Conservation (phyloP, 2,113 vertebrate species). For the Bothrops jararaca region DNA sequence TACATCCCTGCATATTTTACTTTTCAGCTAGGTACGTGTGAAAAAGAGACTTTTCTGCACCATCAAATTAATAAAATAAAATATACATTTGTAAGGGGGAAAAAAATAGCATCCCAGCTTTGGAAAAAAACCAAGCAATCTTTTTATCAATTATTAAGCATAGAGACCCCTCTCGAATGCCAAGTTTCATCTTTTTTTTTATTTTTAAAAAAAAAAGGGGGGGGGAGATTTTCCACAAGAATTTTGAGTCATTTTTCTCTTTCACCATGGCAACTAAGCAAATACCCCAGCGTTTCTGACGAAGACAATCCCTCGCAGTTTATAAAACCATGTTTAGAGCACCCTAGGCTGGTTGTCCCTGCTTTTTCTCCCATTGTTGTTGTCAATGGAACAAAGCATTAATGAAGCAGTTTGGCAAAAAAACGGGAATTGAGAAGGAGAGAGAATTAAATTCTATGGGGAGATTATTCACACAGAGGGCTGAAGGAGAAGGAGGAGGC, state of each 20-base stretch:
- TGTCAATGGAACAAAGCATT: not conserved
- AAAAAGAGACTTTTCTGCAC: not conserved
- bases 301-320: conserved; percentile 5
- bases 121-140: conserved; percentile 38
- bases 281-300: conserved; percentile 36
- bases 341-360: conserved; percentile 30
- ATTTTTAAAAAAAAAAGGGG: conserved; percentile 37
- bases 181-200: conserved; percentile 42
- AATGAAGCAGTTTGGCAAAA: conserved; percentile 39
- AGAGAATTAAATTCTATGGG: not conserved
- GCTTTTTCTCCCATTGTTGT: not conserved
- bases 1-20: not conserved
- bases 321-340: conserved; percentile 34
- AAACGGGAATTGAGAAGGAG: rapidly evolving
- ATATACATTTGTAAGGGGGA: not conserved
- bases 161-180: conserved; percentile 36
- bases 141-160: conserved; percentile 52
- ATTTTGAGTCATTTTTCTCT: conserved; percentile 43
- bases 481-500: conserved; percentile 9
- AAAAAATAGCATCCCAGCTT: conserved; percentile 26
- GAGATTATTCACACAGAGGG: not conserved
- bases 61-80: not conserved
- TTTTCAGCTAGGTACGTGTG: rapidly evolving
- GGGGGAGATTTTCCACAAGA: conserved; percentile 43
- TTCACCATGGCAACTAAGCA: conserved; percentile 59